Evolutionary conservation across 2,113 vertebrate species (phyloP), one percentile per base, ranked within the genome.

Genomic region (Embiotoca jacksoni): DNA sequence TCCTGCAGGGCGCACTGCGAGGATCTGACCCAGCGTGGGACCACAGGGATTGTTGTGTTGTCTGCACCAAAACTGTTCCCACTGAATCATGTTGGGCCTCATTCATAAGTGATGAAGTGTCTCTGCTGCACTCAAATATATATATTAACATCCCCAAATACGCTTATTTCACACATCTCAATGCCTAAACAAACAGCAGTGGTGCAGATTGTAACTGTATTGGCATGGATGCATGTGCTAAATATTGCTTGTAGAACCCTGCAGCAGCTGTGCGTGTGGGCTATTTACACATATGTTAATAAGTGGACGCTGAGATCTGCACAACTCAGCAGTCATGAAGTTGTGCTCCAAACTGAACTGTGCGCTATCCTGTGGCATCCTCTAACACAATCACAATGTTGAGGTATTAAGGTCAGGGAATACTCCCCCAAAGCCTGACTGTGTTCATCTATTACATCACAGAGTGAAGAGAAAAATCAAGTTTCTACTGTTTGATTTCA

Each of bases 331-430:
- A 44, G 10, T 44, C 13, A 44, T 44, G 23, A 23, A 23, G 1
- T 23, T 23, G 23, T 23, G 23, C 23, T 23, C 41, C 39, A 53
- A 32, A 59, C 0, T 0, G 5, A 36, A 11, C 41, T 23, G 23
- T 1, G 23, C 23, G 23, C 23, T 54, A 11, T 62, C 2, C 35
- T 61, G 32, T 71, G 49, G 13, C 36, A 36, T 72, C 37, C 31
- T 70, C 36, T 23, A 6, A 47, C 14, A 6, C 46, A 41, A 60
- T 32, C 9, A 23, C 11, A 0, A 62, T 72, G 14, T 32, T 6
- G 35, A 71, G 50, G 44, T 58, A 77, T 86, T 63, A 47, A 54
- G 47, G 39, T 73, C 61, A 83, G 54, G n/a, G 65, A 72, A 73
- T 59, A 64, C 47, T 67, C 44, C 16, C 15, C 47, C 0, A 10